Percentiles rank a stretch among this genome's conserved stretches.
Conservation (phyloP, 2,888 invertebrate genomes). For the Nezara viridula region DNA sequence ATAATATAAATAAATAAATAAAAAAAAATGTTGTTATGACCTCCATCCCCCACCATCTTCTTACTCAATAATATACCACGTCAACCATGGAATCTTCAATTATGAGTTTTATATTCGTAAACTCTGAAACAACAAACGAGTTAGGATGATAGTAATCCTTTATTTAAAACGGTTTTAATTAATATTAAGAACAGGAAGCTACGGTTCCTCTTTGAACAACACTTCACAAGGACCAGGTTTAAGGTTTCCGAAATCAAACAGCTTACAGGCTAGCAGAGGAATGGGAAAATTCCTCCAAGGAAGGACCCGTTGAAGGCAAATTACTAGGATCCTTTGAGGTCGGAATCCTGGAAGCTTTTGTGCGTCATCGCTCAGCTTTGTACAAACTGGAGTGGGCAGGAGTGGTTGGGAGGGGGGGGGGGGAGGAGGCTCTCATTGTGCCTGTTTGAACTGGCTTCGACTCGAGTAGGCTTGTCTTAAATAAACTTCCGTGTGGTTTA, state of each 20-base stretch:
- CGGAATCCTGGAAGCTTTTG: background rate
- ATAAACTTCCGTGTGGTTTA: background rate
- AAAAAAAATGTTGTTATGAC: no score
- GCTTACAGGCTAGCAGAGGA: background rate
- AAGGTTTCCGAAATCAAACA: background rate
- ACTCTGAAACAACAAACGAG: no score
- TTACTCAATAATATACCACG: no score
- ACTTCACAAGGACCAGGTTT: background rate
- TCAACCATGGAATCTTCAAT: no score
- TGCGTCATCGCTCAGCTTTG: background rate
- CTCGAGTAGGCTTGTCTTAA: background rate
- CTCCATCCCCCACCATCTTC: no score
- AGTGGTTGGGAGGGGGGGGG: background rate
- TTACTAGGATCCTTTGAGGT: constrained; percentile 2
- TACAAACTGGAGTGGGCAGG: background rate
- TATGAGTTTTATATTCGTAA: no score
- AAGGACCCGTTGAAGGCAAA: background rate
- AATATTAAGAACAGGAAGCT: no score
- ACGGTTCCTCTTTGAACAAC: background rate
- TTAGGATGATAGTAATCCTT: no score
- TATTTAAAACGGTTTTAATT: no score
- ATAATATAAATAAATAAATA: no score
- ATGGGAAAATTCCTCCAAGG: background rate
- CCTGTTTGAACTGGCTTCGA: background rate
- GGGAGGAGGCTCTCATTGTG: background rate